These are phyloP conservation scores for Gobionotothen gibberifrons DNA, from an alignment of 2,797 vertebrate genomes.

Conservation along the genomic window DNA sequence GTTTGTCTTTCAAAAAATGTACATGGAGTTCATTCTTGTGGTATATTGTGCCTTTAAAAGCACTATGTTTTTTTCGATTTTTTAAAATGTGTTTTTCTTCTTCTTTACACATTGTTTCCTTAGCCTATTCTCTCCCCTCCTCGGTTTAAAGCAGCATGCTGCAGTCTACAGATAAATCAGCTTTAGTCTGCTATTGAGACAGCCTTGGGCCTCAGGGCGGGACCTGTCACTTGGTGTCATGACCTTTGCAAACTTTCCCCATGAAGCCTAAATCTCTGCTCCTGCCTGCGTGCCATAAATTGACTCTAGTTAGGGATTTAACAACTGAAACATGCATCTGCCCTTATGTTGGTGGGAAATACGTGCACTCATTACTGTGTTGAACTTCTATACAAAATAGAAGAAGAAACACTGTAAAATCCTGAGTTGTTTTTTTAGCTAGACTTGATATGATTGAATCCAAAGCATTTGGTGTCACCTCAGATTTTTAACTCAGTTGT, in stretches of 20 bases:
- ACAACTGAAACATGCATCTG: slow-evolving; percentile 5
- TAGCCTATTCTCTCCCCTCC: slow-evolving; percentile 9
- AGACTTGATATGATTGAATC: not conserved
- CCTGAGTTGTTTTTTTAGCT: not conserved
- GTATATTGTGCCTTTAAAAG: not conserved
- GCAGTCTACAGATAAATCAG: slow-evolving; percentile 63
- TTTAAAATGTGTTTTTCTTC: not conserved
- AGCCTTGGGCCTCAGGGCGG: slow-evolving; percentile 81
- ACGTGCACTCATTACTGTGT: not conserved
- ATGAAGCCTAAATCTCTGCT: slow-evolving; percentile 58
- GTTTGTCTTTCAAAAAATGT: not conserved
- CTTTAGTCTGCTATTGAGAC: slow-evolving; percentile 75
- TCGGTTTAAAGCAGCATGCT: slow-evolving; percentile 13
- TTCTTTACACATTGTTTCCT: not conserved
- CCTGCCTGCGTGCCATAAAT: slow-evolving; percentile 8
- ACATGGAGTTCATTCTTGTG: not conserved
- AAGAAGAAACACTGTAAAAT: not conserved
- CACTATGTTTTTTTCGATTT: not conserved
- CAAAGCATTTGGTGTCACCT: slow-evolving; percentile 29
- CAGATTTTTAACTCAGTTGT: slow-evolving; percentile 47
- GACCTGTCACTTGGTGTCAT: slow-evolving; percentile 82
- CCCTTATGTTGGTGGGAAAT: not conserved
- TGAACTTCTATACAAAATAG: not conserved
- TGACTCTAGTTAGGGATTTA: not conserved
- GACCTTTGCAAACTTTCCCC: slow-evolving; percentile 85